A percentile compares a stretch with the other conserved stretches of the same genome.
These are phyloP conservation scores for Halocynthia aurantium DNA, from an alignment of 23 tunicate species.

Conservation along the genomic window DNA sequence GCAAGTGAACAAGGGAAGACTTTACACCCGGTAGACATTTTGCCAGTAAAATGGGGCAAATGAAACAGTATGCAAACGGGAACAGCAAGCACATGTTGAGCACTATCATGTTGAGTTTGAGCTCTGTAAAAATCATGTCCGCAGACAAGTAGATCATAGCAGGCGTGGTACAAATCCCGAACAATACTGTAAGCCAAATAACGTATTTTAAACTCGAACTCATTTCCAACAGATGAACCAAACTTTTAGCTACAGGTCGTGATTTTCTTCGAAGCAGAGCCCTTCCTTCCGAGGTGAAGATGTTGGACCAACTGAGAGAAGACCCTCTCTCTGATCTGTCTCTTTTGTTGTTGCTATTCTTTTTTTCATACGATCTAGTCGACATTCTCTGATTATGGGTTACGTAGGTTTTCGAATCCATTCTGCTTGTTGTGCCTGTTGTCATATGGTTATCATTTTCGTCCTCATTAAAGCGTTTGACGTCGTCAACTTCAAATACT, in stretches of 20 bases:
- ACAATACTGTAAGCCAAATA: slow-evolving; percentile 43
- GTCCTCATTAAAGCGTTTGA: no score
- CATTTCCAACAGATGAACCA: background rate
- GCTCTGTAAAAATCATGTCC: slow-evolving; percentile 42
- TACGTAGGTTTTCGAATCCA: no score
- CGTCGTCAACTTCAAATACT: no score
- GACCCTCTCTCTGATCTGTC: no score
- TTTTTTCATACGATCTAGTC: no score
- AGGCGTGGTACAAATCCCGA: slow-evolving; percentile 58
- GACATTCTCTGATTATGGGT: no score
- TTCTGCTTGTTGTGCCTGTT: no score
- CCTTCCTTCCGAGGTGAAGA: background rate
- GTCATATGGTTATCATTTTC: no score
- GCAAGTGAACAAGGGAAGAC: slow-evolving; percentile 39
- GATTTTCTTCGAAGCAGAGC: background rate
- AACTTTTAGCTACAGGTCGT: background rate
- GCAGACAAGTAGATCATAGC: slow-evolving; percentile 54
- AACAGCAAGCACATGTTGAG: slow-evolving; percentile 55
- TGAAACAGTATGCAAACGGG: slow-evolving; percentile 66
- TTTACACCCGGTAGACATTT: slow-evolving; percentile 86
- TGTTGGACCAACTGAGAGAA: no score
- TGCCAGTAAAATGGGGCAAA: slow-evolving; percentile 64
- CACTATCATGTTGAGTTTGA: slow-evolving; percentile 51
- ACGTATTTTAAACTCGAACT: slow-evolving; percentile 45
- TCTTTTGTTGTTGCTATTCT: no score